Conservation (phyloP, 2,888 invertebrate genomes). For the Drosophila lutescens region DNA sequence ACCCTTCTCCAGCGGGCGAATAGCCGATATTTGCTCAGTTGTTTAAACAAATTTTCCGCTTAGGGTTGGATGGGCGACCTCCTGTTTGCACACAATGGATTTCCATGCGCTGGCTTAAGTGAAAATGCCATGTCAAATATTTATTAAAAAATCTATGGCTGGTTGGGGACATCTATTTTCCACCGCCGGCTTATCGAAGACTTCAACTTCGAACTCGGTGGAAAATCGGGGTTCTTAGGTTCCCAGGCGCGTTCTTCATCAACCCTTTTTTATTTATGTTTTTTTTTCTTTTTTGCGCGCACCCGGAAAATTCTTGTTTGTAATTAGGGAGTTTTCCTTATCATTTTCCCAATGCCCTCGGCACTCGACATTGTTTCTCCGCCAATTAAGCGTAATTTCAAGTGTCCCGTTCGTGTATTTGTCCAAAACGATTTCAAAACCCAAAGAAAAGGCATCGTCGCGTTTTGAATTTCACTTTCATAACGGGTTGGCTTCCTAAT, state of each 20-base stretch:
- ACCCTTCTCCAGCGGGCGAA: slow-evolving; percentile 17
- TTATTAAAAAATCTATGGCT: slow-evolving; percentile 54
- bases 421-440: slow-evolving; percentile 20
- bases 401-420: slow-evolving; percentile 51
- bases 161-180: slow-evolving; percentile 17
- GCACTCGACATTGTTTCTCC: slow-evolving; percentile 23
- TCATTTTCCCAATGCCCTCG: slow-evolving; percentile 18
- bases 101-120: slow-evolving; percentile 47
- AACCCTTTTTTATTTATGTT: slow-evolving; percentile 7
- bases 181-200: slow-evolving; percentile 7
- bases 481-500: slow-evolving; percentile 40
- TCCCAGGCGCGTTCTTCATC: slow-evolving; percentile 31
- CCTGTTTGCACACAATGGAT: slow-evolving; percentile 45
- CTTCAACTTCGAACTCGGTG: slow-evolving; percentile 1
- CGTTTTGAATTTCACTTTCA: slow-evolving; percentile 23
- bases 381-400: slow-evolving; percentile 42
- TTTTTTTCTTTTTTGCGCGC: neutral
- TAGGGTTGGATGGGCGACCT: slow-evolving; percentile 49
- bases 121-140: slow-evolving; percentile 70
- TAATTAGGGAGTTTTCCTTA: slow-evolving; percentile 58
- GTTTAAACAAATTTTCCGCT: slow-evolving; percentile 70
- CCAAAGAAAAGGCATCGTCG: slow-evolving; percentile 4
- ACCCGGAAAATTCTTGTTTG: slow-evolving; percentile 44
- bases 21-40: slow-evolving; percentile 65
- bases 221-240: slow-evolving; percentile 16